Percentiles rank a stretch among this genome's conserved stretches.
phyloP scores from a whole-genome alignment of 2,888 invertebrate species.

The Alviniconcha strummeri region DNA sequence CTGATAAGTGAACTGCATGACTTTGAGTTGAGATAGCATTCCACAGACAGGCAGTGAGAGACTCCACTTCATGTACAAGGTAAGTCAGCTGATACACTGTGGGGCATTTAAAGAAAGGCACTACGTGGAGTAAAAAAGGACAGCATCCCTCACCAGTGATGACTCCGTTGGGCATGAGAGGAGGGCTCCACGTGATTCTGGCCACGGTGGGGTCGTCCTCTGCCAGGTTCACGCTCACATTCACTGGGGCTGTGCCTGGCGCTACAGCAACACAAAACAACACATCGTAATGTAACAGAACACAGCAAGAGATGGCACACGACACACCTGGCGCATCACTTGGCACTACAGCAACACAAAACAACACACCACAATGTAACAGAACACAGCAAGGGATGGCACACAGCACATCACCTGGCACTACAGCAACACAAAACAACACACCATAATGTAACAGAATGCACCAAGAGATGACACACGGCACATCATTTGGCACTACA shows the following conservation, averaged over 20 bases:
- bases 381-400: not conserved
- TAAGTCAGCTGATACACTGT: no score
- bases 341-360: slow-evolving; percentile 28
- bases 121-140: no score
- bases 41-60: no score
- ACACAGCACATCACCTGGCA: slow-evolving; percentile 18
- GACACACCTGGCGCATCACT: slow-evolving; percentile 18
- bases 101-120: no score
- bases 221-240: slow-evolving; percentile 32
- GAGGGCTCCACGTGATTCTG: slow-evolving; percentile 36
- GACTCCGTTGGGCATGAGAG: slow-evolving; percentile 35
- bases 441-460: not conserved
- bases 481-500: slow-evolving; percentile 30
- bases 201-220: slow-evolving; percentile 36
- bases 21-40: no score
- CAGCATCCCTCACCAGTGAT: slow-evolving; percentile 35
- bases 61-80: no score
- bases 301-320: not conserved
- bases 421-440: slow-evolving; percentile 11
- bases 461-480: not conserved
- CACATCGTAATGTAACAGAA: not conserved
- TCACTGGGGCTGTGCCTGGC: slow-evolving; percentile 33
- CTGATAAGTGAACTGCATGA: no score
- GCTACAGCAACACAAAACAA: slow-evolving; percentile 17
- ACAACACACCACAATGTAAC: not conserved